phyloP scores from a whole-genome alignment of 2,888 invertebrate species.

The Tenthredo distinguenda region DNA sequence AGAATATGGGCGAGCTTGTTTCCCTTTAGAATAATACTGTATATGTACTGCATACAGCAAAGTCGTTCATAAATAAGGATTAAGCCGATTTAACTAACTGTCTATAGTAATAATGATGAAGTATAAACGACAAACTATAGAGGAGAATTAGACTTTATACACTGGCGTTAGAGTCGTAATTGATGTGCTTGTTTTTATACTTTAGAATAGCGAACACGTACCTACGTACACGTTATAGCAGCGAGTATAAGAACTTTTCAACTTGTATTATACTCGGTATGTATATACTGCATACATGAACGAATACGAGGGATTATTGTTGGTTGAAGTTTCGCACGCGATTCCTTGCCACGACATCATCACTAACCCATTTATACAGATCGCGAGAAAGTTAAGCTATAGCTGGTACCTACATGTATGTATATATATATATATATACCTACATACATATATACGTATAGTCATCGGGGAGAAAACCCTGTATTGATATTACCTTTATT shows the following conservation, averaged over 20 bases:
- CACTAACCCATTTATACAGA: conserved; percentile 20
- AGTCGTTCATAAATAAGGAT: not conserved
- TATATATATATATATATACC: not conserved
- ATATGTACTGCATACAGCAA: not conserved
- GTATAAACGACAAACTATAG: not conserved
- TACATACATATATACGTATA: not conserved
- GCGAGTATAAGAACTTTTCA: not conserved
- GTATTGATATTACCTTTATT: not conserved
- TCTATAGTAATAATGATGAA: conserved; percentile 5
- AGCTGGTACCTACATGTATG: not conserved
- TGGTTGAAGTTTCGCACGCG: conserved; percentile 9
- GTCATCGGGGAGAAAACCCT: not conserved
- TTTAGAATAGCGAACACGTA: not conserved
- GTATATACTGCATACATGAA: not conserved
- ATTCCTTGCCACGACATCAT: conserved; percentile 24
- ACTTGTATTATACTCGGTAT: not conserved
- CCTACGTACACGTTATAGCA: not conserved
- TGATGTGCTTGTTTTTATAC: conserved; percentile 22
- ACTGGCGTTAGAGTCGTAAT: conserved; percentile 5
- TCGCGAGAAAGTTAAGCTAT: conserved; percentile 18
- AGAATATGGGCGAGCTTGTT: not conserved
- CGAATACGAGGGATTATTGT: conserved; percentile 9
- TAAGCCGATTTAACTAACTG: not conserved
- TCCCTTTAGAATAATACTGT: not conserved
- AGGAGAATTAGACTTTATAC: not conserved